These are phyloP conservation scores for Acheta domesticus DNA, from an alignment of 2,888 invertebrate genomes.

Conservation along the genomic window DNA sequence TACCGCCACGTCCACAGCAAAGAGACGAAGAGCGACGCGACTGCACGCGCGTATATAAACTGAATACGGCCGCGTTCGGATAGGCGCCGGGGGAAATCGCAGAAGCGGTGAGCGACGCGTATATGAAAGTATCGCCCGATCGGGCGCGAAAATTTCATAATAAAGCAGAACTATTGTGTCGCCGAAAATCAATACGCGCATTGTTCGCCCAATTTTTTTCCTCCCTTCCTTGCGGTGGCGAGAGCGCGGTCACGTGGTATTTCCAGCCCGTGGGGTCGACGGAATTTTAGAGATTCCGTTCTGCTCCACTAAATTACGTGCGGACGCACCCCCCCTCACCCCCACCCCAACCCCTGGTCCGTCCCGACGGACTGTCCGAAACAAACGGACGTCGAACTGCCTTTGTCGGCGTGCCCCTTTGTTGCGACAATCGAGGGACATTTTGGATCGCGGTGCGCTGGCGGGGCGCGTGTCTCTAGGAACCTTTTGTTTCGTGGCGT, in stretches of 20 bases:
- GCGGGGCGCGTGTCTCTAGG: too few species aligned
- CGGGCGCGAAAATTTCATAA: conserved; percentile 9
- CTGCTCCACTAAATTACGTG: neutral
- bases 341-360: too few species aligned
- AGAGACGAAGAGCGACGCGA: neutral
- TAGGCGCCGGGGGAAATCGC: neutral
- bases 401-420: too few species aligned
- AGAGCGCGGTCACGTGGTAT: neutral
- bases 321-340: too few species aligned
- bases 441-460: too few species aligned
- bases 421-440: too few species aligned
- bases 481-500: too few species aligned
- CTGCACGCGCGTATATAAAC: neutral
- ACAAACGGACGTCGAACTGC: too few species aligned
- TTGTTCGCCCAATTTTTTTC: neutral
- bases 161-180: conserved; percentile 11
- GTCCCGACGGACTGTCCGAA: too few species aligned
- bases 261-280: neutral
- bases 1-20: neutral
- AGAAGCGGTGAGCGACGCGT: neutral
- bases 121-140: neutral
- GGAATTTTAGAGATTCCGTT: neutral
- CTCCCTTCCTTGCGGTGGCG: neutral
- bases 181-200: conserved; percentile 1
- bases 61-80: neutral